Base-by-base conservation (phyloP, 2,113 vertebrate species). In the Oxygymnocypris stewartii region DNA sequence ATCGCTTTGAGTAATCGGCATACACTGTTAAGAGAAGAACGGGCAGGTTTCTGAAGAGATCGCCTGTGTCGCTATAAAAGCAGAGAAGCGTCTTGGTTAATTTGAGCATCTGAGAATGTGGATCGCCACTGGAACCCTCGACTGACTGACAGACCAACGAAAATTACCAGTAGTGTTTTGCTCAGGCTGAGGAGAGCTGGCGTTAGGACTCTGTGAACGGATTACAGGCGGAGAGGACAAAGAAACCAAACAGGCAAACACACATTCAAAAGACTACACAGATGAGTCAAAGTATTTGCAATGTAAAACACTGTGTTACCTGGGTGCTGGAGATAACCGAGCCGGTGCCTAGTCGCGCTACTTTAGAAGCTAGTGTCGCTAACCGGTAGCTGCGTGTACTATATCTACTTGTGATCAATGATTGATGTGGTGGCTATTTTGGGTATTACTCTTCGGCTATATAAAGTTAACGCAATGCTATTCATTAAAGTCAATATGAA, bases 1-100 rank as follows among this genome's bases (percentile, higher is more conserved):
- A 99, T 99, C 98, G 98, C 98, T 99, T 99, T 96, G 98, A 99
- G 98, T 99, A 99, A 99, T 99, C 97, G 98, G 98, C 98, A 99
- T 95, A 96, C 95, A 97, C 98, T 99, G 98, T 98, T 97, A 91
- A 95, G 95, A 94, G 94, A 95, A 91, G 73, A 92, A 93, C 94
- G 51, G 90, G 93, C 94, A 94, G 92, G 93, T 91, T 81, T 93
- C 93, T 37, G 84, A 63, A 71, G 86, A 92, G 91, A 93, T 92
- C 35, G 90, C 92, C 94, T 91, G 94, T 92, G 87, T 84, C 91
- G 92, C 94, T 93, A 25, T 89, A 88, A 87, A 89, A 87, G 86
- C 37, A 78, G 82, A 87, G 81, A 35, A 61, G 28, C 76, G 73
- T 87, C 63, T 51, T 86, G 88, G 86, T 89, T 92, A 92, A 85